Percentiles rank a stretch among this genome's conserved stretches.
phyloP scores from a whole-genome alignment of 2,113 vertebrate genomes.

The Oostethus manadensis region DNA sequence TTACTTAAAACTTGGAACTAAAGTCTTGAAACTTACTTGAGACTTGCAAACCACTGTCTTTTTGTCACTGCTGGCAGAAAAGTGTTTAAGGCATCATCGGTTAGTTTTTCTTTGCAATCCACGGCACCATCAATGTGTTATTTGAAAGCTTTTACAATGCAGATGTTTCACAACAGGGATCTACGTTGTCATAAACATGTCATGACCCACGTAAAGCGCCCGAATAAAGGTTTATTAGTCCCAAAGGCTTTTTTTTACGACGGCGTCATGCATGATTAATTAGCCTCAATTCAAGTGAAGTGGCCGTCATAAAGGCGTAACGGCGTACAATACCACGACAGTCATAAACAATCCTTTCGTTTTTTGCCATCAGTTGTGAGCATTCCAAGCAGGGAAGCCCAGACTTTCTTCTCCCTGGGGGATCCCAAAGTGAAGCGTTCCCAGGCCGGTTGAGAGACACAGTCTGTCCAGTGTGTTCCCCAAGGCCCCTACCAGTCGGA shows the following conservation, averaged over 20 bases:
- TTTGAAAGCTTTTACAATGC: not conserved
- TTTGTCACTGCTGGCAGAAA: no score
- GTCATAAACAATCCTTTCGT: conserved; percentile 6
- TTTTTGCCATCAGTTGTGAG: no score
- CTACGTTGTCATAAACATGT: conserved; percentile 10
- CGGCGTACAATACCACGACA: conserved; percentile 4
- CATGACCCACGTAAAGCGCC: not conserved
- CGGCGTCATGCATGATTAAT: conserved; percentile 23
- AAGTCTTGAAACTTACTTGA: no score
- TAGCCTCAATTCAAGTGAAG: conserved; percentile 1
- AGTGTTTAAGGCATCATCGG: no score
- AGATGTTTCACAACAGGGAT: conserved; percentile 2
- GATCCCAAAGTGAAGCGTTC: no score
- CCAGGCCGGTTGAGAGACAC: no score
- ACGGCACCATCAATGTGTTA: not conserved
- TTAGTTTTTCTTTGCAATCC: not conserved
- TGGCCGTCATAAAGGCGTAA: conserved; percentile 5
- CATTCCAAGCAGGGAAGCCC: no score
- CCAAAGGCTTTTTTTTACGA: conserved; percentile 2
- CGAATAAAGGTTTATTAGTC: conserved; percentile 24
- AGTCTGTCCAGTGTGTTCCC: no score
- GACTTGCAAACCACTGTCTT: no score
- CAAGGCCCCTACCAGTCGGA: no score
- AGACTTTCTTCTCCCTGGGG: no score
- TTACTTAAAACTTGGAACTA: no score